Base-by-base conservation (phyloP, 2,797 vertebrate species). In the Gymnodraco acuticeps region DNA sequence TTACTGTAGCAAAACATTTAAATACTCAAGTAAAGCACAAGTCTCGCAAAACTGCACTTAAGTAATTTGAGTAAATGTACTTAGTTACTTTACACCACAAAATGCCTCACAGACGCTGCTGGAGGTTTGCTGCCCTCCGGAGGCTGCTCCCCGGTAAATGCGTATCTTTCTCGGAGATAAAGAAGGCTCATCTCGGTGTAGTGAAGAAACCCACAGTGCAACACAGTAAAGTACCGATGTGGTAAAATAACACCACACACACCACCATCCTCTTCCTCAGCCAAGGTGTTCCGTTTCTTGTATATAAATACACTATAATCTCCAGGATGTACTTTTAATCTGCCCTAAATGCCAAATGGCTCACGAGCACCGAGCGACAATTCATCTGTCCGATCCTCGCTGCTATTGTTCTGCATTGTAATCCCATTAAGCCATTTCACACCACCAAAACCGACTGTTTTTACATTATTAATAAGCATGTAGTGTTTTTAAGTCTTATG, bases 91-190 rank as follows among this genome's bases (percentile, higher is more conserved):
- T 38, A 38, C 33, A 38, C 33, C 7, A 38, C 33, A 38, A 38
- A 38, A 38, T 38, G 33, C 33, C 33, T 16, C 4, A 12, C 53
- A 0, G 48, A 48, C 48, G 0, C 47, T 7, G 53, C 48, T 42
- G 74, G 77, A 61, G 62, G 31, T 89, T 52, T 91, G 89, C 84
- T 86, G 93, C 93, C 93, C 90, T 79, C 93, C 61, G 55, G 67
- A 41, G 93, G 91, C 78, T 45, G 70, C 58, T 63, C 60, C 53
- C 62, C 70, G 64, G 42, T 70, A 72, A 59, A 68, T 10, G 52
- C 45, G 64, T 67, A 10, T 78, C 16, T 60, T 42, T 14, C 10
- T 17, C 48, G 48, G 56, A 73, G 73, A 84, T 81, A 83, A 87
- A 82, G 69, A 51, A 66, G 80, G 71, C 73, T 60, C 81, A 77